phyloP scores from a whole-genome alignment of 2,888 invertebrate genomes.

The Meloe dianella region DNA sequence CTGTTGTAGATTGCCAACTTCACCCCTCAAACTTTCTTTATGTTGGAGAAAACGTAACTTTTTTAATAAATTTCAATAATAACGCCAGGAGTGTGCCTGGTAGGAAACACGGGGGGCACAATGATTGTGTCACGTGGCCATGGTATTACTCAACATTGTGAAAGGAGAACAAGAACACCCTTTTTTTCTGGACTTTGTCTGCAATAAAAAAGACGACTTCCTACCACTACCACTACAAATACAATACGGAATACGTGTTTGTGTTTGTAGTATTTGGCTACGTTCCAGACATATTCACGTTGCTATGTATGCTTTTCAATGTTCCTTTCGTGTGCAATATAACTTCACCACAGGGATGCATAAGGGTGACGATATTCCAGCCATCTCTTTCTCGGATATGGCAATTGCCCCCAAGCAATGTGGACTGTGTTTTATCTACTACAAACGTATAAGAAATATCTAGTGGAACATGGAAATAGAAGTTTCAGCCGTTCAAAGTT shows the following conservation, averaged over 20 bases:
- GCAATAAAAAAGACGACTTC: slow-evolving; percentile 43
- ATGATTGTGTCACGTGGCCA: slow-evolving; percentile 42
- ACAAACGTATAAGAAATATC: not conserved
- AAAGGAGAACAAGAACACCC: slow-evolving; percentile 40
- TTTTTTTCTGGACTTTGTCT: slow-evolving; percentile 30
- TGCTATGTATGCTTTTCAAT: slow-evolving; percentile 34
- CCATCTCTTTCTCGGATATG: not conserved
- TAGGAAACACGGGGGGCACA: slow-evolving; percentile 13
- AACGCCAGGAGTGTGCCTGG: slow-evolving; percentile 28
- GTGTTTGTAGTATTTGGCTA: slow-evolving; percentile 41
- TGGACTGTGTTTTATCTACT: not conserved
- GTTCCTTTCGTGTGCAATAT: slow-evolving; percentile 20
- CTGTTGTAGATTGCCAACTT: not conserved
- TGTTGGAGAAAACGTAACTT: slow-evolving; percentile 38
- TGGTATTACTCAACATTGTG: slow-evolving; percentile 38
- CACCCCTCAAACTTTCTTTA: slow-evolving; percentile 23
- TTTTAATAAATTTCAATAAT: slow-evolving; percentile 46
- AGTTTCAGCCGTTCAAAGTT: not conserved
- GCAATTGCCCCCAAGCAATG: slow-evolving; percentile 3
- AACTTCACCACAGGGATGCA: slow-evolving; percentile 10
- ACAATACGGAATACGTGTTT: slow-evolving; percentile 32
- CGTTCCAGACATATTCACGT: slow-evolving; percentile 39
- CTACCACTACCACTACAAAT: slow-evolving; percentile 24
- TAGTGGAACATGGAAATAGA: not conserved
- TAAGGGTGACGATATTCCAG: not conserved